phyloP scores from a whole-genome alignment of 2,113 vertebrate genomes.

The Gambusia holbrooki region DNA sequence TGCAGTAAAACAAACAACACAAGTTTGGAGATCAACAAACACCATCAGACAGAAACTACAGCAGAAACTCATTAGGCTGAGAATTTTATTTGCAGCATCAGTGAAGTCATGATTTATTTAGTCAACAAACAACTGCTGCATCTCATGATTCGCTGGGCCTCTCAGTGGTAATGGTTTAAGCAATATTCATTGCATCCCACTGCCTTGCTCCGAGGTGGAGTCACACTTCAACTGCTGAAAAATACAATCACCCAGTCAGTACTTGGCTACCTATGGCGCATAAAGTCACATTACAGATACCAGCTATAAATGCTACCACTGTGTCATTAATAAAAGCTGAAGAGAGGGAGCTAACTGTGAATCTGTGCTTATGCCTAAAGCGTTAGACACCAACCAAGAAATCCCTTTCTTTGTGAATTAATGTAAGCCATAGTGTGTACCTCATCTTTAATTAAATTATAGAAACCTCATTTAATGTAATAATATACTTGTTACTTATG shows the following conservation, averaged over 20 bases:
- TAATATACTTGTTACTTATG: slow-evolving; percentile 5
- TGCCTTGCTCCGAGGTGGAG: slow-evolving; percentile 2
- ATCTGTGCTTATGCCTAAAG: slow-evolving; percentile 1
- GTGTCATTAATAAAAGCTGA: slow-evolving; percentile 22
- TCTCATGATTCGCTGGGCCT: slow-evolving; percentile 7
- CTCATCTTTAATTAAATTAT: slow-evolving; percentile 9
- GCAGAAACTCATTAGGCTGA: background rate
- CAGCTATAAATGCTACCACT: slow-evolving; percentile 7
- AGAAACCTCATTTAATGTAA: slow-evolving; percentile 17
- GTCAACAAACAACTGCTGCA: slow-evolving; percentile 1
- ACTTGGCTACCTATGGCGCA: slow-evolving; percentile 12
- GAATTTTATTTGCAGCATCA: background rate
- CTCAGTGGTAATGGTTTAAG: slow-evolving; percentile 7
- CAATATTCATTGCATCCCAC: background rate
- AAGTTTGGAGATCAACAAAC: background rate
- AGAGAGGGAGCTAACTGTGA: slow-evolving; percentile 1
- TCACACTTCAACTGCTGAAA: slow-evolving; percentile 17
- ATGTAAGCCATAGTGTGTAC: slow-evolving; percentile 5
- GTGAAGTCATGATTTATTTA: background rate
- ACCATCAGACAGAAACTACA: background rate
- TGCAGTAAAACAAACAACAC: background rate
- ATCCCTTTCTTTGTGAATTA: background rate
- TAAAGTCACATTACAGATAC: slow-evolving; percentile 14
- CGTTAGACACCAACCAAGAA: slow-evolving; percentile 3
- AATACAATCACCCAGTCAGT: slow-evolving; percentile 18